phyloP scores from a whole-genome alignment of 2,888 invertebrate genomes.

The Anarsia innoxiella region DNA sequence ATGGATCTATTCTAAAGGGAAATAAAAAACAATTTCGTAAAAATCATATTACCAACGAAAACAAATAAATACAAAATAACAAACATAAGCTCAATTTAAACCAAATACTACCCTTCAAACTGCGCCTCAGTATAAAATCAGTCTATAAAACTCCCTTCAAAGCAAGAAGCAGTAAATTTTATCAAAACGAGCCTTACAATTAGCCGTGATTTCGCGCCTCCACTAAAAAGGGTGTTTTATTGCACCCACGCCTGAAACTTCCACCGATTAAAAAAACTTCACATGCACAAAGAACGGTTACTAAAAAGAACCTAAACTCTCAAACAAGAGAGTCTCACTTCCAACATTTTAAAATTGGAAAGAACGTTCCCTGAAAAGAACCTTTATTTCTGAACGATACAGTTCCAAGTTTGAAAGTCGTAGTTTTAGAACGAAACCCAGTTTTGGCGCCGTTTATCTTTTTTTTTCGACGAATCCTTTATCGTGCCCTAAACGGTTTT shows the following conservation, averaged over 20 bases:
- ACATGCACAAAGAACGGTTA: background rate
- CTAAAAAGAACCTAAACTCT: conserved; percentile 1
- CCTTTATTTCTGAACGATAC: conserved; percentile 3
- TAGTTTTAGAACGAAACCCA: background rate
- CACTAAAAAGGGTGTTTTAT: conserved; percentile 52
- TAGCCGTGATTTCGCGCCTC: conserved; percentile 53
- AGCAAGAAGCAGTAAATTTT: conserved; percentile 36
- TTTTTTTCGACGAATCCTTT: background rate
- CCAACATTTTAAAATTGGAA: background rate
- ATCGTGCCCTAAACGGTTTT: conserved; percentile 2
- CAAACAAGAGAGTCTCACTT: background rate
- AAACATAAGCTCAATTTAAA: too few relatives aligned
- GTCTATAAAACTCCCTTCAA: too few relatives aligned
- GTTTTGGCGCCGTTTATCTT: background rate
- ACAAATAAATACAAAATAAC: too few relatives aligned
- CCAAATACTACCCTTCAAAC: too few relatives aligned
- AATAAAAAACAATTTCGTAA: too few relatives aligned
- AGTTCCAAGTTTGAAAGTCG: conserved; percentile 2
- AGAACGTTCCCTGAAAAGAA: background rate
- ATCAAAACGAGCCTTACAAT: conserved; percentile 50
- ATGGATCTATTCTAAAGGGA: too few relatives aligned
- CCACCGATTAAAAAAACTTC: conserved; percentile 17
- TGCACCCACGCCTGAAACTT: conserved; percentile 36
- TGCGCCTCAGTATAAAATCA: too few relatives aligned
- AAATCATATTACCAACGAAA: too few relatives aligned